A percentile compares a stretch with the other conserved stretches of the same genome.
phyloP scores from a whole-genome alignment of 1,140 invertebrate species.

The Calephelis nemesis region DNA sequence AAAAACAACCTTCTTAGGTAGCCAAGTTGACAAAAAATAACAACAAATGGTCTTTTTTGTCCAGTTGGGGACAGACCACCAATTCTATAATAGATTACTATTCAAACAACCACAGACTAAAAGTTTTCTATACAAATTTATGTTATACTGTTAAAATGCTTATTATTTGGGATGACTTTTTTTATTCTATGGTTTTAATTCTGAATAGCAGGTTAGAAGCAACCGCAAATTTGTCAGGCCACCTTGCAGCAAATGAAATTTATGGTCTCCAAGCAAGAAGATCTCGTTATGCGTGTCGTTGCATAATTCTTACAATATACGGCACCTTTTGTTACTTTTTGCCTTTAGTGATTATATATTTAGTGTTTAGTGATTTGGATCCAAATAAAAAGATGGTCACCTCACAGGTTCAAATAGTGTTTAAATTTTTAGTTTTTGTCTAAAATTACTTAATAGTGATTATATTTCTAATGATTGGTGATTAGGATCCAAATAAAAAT shows the following conservation, averaged over 20 bases:
- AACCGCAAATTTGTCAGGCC: constrained; percentile 76
- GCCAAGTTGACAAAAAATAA: constrained; percentile 36
- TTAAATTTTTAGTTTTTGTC: constrained; percentile 48
- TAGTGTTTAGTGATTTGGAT: constrained; percentile 22
- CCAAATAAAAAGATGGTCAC: no score
- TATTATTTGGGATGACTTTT: constrained; percentile 8
- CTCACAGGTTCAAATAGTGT: no score
- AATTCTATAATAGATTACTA: background rate
- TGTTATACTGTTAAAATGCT: background rate
- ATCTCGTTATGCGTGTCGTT: constrained; percentile 65
- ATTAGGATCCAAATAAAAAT: no score
- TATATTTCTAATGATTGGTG: constrained; percentile 39
- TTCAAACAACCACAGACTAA: constrained; percentile 34
- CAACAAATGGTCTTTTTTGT: constrained; percentile 56
- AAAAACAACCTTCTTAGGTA: constrained; percentile 44
- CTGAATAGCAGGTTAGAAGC: constrained; percentile 53
- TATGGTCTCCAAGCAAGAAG: constrained; percentile 63
- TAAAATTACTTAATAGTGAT: constrained; percentile 29
- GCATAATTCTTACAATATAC: constrained; percentile 73
- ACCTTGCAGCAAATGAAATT: constrained; percentile 72
- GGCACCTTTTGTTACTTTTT: constrained; percentile 58
- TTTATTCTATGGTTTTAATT: constrained; percentile 52
- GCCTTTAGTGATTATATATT: constrained; percentile 43
- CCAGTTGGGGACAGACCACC: constrained; percentile 34
- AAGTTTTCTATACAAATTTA: constrained; percentile 16